These are phyloP conservation scores for Oryzias dopingdopingensis DNA, from an alignment of 2,797 vertebrate species.

Conservation along the genomic window DNA sequence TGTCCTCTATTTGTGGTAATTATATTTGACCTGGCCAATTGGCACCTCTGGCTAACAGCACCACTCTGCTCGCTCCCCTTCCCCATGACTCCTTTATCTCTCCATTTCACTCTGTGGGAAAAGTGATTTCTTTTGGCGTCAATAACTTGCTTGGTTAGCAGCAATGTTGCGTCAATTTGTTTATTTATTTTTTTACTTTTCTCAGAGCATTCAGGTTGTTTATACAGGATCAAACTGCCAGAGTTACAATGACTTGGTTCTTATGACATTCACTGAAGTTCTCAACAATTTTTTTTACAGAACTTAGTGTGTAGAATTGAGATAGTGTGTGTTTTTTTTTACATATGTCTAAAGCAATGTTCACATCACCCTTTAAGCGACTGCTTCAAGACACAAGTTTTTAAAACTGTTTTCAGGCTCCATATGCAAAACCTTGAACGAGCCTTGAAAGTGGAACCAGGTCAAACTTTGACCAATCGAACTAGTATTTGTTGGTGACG, in stretches of 20 bases:
- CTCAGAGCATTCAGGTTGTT: not conserved
- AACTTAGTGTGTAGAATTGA: slow-evolving; percentile 4
- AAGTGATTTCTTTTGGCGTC: slow-evolving; percentile 64
- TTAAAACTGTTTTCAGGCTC: no score
- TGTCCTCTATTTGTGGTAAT: slow-evolving; percentile 66
- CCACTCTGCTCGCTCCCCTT: slow-evolving; percentile 35
- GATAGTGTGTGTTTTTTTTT: not conserved
- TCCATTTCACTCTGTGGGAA: slow-evolving; percentile 38
- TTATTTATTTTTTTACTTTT: slow-evolving; percentile 1
- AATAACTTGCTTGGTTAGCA: slow-evolving; percentile 32
- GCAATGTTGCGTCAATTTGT: slow-evolving; percentile 50
- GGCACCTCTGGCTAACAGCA: slow-evolving; percentile 63
- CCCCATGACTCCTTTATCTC: slow-evolving; percentile 21
- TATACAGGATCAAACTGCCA: slow-evolving; percentile 17
- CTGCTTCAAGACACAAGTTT: no score
- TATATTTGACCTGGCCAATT: slow-evolving; percentile 68
- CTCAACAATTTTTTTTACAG: slow-evolving; percentile 9
- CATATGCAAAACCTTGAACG: no score
- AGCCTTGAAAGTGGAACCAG: no score
- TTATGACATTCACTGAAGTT: not conserved
- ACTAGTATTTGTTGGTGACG: no score
- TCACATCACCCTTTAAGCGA: no score
- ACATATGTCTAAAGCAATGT: not conserved
- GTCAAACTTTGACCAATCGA: no score
- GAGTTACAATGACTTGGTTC: slow-evolving; percentile 13